Base-by-base conservation (phyloP, 2,113 vertebrate genomes). In the Acrocephalus arundinaceus region DNA sequence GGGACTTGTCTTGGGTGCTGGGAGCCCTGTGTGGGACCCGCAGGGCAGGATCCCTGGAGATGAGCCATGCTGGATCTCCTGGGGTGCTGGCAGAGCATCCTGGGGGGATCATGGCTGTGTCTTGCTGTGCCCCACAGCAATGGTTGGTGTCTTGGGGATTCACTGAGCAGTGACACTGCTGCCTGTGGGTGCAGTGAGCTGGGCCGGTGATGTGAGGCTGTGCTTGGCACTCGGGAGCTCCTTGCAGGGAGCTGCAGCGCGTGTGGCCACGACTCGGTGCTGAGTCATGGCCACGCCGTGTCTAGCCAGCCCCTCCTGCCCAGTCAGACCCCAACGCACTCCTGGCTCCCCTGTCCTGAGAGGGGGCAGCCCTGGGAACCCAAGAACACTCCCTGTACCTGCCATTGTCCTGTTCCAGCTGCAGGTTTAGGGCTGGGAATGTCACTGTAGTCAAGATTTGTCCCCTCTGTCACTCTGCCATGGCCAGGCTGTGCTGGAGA, bases 271-370 rank as follows among this genome's bases (percentile, higher is more conserved):
- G 0, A 74, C 30, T 75, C 0, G 0, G 78, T 18, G 71, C 95
- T 95, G 96, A 96, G 87, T 95, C 93, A 96, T 45, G 2, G 84
- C 87, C 15, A 0, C 0, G 0, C 10, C 0, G 0, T 15, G 6
- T 21, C 55, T 1, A 4, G 59, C 66, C 79, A 22, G n/a, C 15
- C 48, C 55, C 59, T 74, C 45, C 73, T 68, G 68, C 63, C 59
- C 20, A 1, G 19, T 27, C 2, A 0, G n/a, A 46, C 21, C 23
- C 52, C 31, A 2, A 0, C 0, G 0, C 59, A n/a, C 43, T 23
- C 37, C 73, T n/a, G 0, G 0, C 28, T 39, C 7, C 22, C 52
- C 37, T 4, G 3, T 22, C 12, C 30, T 17, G 35, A 8, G 25
- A 80, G 35, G 17, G 7, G 15, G 3, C 28, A 51, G 54, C 8